Evolutionary conservation across 2,888 invertebrate species (phyloP).

Genomic region (Caenorhabditis imperialis): DNA sequence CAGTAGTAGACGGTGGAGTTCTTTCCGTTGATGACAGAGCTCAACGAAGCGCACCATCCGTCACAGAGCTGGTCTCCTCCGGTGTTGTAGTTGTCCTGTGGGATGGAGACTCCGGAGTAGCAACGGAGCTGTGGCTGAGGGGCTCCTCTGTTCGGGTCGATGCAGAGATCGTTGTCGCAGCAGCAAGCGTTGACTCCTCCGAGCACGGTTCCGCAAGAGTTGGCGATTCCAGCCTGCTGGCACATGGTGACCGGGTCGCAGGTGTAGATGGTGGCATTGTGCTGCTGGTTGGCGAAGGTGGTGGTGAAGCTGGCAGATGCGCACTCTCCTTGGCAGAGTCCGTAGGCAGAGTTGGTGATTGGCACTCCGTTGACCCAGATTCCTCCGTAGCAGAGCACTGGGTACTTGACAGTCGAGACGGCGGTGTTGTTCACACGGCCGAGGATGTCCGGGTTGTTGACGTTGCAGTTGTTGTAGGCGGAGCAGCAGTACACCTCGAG

Average conservation of each 20-base stretch:
- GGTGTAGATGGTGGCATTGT: constrained; percentile 57
- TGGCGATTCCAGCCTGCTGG: constrained; percentile 38
- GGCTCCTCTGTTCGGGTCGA: constrained; percentile 56
- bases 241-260: constrained; percentile 55
- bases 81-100: constrained; percentile 53
- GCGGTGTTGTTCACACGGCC: constrained; percentile 43
- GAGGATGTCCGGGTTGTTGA: constrained; percentile 50
- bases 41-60: constrained; percentile 61
- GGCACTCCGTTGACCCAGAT: constrained; percentile 59
- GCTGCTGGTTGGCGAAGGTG: constrained; percentile 24
- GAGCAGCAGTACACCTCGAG: constrained; percentile 58
- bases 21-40: constrained; percentile 58
- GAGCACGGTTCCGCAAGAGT: constrained; percentile 49
- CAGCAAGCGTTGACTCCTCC: constrained; percentile 56
- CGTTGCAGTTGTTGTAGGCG: constrained; percentile 62
- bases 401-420: constrained; percentile 61
- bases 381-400: constrained; percentile 61
- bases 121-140: constrained; percentile 38
- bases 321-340: constrained; percentile 62
- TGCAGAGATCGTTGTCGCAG: constrained; percentile 53
- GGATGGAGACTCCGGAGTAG: constrained; percentile 59
- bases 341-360: constrained; percentile 51
- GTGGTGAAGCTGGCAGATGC: constrained; percentile 56
- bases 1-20: constrained; percentile 62
- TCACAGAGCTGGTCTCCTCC: constrained; percentile 65